Base-by-base conservation (phyloP, 2,113 vertebrate genomes). In the Bubo blakistoni region DNA sequence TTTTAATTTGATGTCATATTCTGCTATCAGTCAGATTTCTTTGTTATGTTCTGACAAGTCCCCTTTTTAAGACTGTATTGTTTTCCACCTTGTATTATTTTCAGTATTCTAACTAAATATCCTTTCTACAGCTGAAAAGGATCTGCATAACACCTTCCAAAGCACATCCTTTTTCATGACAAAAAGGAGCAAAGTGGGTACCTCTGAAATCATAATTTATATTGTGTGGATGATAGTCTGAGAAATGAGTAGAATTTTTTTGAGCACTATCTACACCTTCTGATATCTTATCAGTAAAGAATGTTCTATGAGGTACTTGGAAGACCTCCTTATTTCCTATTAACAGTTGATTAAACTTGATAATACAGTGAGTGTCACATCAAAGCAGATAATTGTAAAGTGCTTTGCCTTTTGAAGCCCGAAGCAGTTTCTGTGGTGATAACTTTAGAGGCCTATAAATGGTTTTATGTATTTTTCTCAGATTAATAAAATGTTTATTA, bases 331-430 rank as follows among this genome's bases (percentile, higher is more conserved):
- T 94, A 83, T 86, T 92, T 81, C 17, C 19, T 76, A 71, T 88
- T 93, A 95, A 84, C 62, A 87, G 72, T 94, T 92, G 81, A 96
- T 96, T 80, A 90, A 88, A 88, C 70, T 72, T 94, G 87, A 85
- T 93, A 93, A 92, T 72, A 87, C 55, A 71, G 30, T 65, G 42
- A 90, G 63, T 89, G 49, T 92, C 55, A 11, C 82, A 87, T 94
- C 87, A 92, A 85, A 97, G 73, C 62, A 74, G 72, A 54, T 88
- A 66, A 94, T 90, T 82, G 61, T 65, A 15, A 81, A 74, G 32
- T 58, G 52, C 82, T 86, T 92, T 94, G 67, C 44, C 88, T 92
- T 91, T 58, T 89, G 84, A 86, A 94, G 61, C 85, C 63, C 13
- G 7, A 54, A 95, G 26, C 69, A 61, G 58, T 88, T 96, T 94